Conservation (phyloP, 2,888 invertebrate genomes). For the Vanessa cardui region DNA sequence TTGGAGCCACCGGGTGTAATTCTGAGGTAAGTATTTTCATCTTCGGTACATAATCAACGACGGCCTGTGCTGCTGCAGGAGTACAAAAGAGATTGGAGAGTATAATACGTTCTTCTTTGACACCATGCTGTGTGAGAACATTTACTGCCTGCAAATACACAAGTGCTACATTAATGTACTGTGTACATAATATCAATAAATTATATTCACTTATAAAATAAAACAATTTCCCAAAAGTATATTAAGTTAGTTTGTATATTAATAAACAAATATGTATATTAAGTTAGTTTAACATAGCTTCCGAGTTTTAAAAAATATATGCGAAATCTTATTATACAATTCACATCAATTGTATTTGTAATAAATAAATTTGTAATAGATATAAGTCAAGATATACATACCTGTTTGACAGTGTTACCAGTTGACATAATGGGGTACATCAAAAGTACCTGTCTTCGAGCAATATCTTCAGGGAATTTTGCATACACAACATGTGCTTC, state of each 20-base stretch:
- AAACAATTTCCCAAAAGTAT: too few species aligned
- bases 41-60: slow-evolving; percentile 92
- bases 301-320: too few species aligned
- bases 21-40: slow-evolving; percentile 98
- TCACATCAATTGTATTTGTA: too few species aligned
- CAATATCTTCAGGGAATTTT: slow-evolving; percentile 98
- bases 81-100: slow-evolving; percentile 99
- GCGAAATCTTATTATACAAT: too few species aligned
- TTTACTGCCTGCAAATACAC: slow-evolving; percentile 90
- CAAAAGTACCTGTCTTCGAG: slow-evolving; percentile 92
- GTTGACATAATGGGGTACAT: slow-evolving; percentile 99
- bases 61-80: slow-evolving; percentile 92
- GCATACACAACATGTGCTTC: slow-evolving; percentile 98
- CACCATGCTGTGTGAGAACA: slow-evolving; percentile 96
- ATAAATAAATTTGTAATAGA: background rate
- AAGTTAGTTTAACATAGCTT: too few species aligned
- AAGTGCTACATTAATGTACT: background rate
- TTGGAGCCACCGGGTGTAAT: slow-evolving; percentile 96
- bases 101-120: slow-evolving; percentile 96
- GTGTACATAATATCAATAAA: background rate
- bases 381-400: slow-evolving; percentile 39
- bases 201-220: background rate
- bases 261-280: too few species aligned
- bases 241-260: too few species aligned
- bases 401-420: slow-evolving; percentile 96